A percentile compares a stretch with the other conserved stretches of the same genome.
phyloP scores from a whole-genome alignment of 2,888 invertebrate species.

The Adineta ricciae region DNA sequence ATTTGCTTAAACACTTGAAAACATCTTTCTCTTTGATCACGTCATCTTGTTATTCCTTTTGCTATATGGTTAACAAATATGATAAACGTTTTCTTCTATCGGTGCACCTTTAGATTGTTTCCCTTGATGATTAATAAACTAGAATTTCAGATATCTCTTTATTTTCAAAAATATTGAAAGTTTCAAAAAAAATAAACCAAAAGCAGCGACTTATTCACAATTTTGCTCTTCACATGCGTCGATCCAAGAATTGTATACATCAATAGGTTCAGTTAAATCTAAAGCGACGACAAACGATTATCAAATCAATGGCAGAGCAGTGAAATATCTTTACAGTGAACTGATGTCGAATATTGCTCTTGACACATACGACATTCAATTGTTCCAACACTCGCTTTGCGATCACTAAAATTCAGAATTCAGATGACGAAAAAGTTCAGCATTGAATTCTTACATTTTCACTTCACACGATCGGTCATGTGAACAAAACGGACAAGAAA shows the following conservation, averaged over 20 bases:
- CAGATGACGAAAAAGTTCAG: not conserved
- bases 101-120: no score
- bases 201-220: not conserved
- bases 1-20: not conserved
- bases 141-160: no score
- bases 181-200: not conserved
- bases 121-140: no score
- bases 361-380: constrained; percentile 88
- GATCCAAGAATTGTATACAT: constrained; percentile 99
- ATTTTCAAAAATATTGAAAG: not conserved
- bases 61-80: not conserved
- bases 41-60: not conserved
- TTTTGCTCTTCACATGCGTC: constrained; percentile 75
- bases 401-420: constrained; percentile 64
- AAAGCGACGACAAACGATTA: constrained; percentile 37
- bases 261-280: constrained; percentile 81
- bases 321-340: constrained; percentile 62
- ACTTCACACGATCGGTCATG: constrained; percentile 98
- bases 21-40: not conserved
- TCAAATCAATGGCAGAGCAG: constrained; percentile 29
- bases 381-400: constrained; percentile 79
- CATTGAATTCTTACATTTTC: constrained; percentile 68
- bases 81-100: not conserved
- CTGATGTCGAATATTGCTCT: constrained; percentile 89
- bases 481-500: constrained; percentile 98